Evolutionary conservation across 2,113 vertebrate species (phyloP), one percentile per base, ranked within the genome.

Genomic region (Pimephales promelas): DNA sequence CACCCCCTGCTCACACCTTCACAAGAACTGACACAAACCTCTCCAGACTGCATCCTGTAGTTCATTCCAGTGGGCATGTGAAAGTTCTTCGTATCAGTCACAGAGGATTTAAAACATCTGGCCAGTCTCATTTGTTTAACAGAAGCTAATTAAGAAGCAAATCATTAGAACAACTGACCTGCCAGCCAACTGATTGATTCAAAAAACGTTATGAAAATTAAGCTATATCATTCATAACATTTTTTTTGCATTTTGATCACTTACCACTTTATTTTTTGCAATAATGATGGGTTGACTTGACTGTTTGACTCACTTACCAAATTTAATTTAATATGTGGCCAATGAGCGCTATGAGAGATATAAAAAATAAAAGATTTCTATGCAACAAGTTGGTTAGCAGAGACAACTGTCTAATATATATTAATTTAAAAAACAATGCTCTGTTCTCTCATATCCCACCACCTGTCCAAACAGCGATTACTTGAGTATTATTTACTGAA

Each of bases 381-480:
- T 66, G 16, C 28, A 64, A 64, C 1, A 64, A 64, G 31, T 31
- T 31, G 24, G 28, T 64, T 34, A 16, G 62, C 28, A 31, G 61
- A 3, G 16, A 66, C 28, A 66, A 20, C 62, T 34, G 62, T 20
- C 28, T 10, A 22, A 22, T 68, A 36, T 36, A 10, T 68, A 66
- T 5, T 68, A 24, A 71, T 24, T n/a, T 14, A n/a, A n/a, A n/a
- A n/a, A n/a, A n/a, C n/a, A n/a, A n/a, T n/a, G n/a, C n/a, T n/a
- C n/a, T n/a, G n/a, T n/a, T n/a, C n/a, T n/a, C n/a, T n/a, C n/a
- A n/a, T 87, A 79, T 87, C 77, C 66, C 22, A 28, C 73, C 64
- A 71, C 76, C 89, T 88, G 91, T 90, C 80, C 79, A 79, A 47
- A 61, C 26, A 59, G 82, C 68, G 77, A 88, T 92, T 90, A 90